phyloP scores from a whole-genome alignment of 2,797 vertebrate genomes.

The Microchirus variegatus region DNA sequence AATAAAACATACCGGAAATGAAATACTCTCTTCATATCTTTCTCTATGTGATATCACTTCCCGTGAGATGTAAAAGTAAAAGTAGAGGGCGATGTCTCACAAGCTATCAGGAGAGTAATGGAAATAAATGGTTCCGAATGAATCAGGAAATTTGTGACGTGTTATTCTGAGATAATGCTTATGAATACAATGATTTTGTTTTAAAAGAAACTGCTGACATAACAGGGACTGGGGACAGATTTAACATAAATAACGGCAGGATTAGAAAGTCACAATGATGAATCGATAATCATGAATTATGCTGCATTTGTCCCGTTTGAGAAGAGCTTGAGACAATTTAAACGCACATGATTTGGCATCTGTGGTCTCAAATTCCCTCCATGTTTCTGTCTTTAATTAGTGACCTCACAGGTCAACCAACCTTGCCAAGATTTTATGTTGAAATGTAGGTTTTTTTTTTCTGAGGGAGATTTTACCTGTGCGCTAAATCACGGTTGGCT shows the following conservation, averaged over 20 bases:
- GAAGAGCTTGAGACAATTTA: background rate
- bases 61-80: conserved; percentile 18
- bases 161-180: background rate
- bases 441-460: conserved; percentile 19
- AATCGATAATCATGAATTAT: conserved; percentile 23
- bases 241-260: background rate
- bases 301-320: background rate
- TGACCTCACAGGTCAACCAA: conserved; percentile 36
- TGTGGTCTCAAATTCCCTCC: conserved; percentile 24
- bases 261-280: conserved; percentile 8
- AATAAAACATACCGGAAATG: conserved; percentile 1
- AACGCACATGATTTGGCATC: conserved; percentile 13
- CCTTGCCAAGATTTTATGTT: conserved; percentile 21
- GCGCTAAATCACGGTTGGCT: conserved; percentile 25
- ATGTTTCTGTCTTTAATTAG: conserved; percentile 33
- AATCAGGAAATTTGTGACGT: conserved; percentile 15
- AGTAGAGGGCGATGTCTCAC: conserved; percentile 5
- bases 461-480: conserved; percentile 16
- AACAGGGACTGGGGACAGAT: conserved; percentile 2
- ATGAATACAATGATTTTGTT: background rate
- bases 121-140: conserved; percentile 14
- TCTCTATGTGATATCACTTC: conserved; percentile 28
- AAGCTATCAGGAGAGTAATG: conserved; percentile 37
- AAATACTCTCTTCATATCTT: conserved; percentile 60
- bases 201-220: background rate